Evolutionary conservation across 2,888 invertebrate species (phyloP), one percentile per base, ranked within the genome.

Genomic region (Dione vanillae): DNA sequence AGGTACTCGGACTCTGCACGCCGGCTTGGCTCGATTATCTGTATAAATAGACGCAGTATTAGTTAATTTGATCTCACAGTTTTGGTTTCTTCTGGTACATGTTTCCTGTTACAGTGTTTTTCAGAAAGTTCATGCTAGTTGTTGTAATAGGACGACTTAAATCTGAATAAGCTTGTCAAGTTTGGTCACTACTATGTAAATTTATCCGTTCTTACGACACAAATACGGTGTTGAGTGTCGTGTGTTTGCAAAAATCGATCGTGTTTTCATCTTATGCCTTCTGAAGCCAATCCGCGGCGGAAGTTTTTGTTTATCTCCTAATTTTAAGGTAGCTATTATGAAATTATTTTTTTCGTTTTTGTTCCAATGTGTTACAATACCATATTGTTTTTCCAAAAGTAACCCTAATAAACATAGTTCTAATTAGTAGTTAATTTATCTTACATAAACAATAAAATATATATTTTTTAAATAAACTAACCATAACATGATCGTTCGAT

Each of bases 1-100:
- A 61, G 37, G 43, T 54, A 45, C 52, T 54, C 54, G 59, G 58
- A 51, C 68, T 12, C 66, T 51, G 64, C 52, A 56, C 45, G 51
- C 58, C 72, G 66, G 61, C 65, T 43, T 19, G 64, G 27, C 54
- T 47, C 67, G 51, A 70, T 74, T 74, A 74, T 73, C 69, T 67
- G 64, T 75, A 75, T 68, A 70, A 75, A 74, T 75, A 75, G 74
- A 73, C 51, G 67, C 68, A 68, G 71, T 70, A 70, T 72, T 71
- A 71, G 74, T 74, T 69, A 71, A 64, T 69, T 73, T 70, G 69
- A 16, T 45, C 68, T 68, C 59, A 70, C 64, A 64, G 59, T 56
- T 62, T 65, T 69, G 59, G 70, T 54, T 72, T 67, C 47, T 62
- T 43, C 35, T 40, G 12, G 40, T 37, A 59, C 37, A 47, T 67